Base-by-base conservation (phyloP, 2,797 vertebrate species). In the Neopelma chrysocephalum region DNA sequence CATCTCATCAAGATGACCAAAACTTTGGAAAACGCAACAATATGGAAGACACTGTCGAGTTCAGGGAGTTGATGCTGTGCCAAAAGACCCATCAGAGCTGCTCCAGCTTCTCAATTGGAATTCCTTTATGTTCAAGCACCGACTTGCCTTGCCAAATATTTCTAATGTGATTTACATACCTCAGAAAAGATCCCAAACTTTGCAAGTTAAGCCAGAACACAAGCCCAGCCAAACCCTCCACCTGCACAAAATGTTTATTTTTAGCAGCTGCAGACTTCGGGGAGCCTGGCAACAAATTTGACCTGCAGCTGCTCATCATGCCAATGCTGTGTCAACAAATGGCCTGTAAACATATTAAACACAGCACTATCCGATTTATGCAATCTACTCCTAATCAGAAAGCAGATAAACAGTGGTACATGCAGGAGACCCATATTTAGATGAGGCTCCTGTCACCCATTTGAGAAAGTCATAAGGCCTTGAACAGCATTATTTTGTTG, bases 191-290 rank as follows among this genome's bases (percentile, higher is more conserved):
- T 87, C 91, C 68, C 50, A 87, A 95, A 95, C 82, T 94, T 83
- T 83, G 82, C 80, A 94, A 96, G 76, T 89, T 86, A 89, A 94
- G 96, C 96, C 95, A 96, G 96, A 95, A 76, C 79, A 69, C 93
- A 97, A 96, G 64, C 90, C 82, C 57, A 92, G 92, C 94, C 96
- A 97, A 96, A 89, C 87, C 54, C 88, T 91, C 93, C 96, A 97
- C 96, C 96, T 96, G 95, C 21, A 32, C 89, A 94, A 90, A 96
- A 96, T 82, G 85, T 90, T 96, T 96, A 96, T 97, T 97, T 97
- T 97, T 97, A 96, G 91, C 93, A 95, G 77, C 84, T 94, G 82
- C 88, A 96, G 93, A 81, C 82, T 94, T 93, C 38, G 47, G 89
- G 85, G 79, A 97, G 90, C 64, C 83, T 85, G 9, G 93, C 73